Conservation (phyloP, 2,888 invertebrate genomes). For the Ptilodon capucinus region DNA sequence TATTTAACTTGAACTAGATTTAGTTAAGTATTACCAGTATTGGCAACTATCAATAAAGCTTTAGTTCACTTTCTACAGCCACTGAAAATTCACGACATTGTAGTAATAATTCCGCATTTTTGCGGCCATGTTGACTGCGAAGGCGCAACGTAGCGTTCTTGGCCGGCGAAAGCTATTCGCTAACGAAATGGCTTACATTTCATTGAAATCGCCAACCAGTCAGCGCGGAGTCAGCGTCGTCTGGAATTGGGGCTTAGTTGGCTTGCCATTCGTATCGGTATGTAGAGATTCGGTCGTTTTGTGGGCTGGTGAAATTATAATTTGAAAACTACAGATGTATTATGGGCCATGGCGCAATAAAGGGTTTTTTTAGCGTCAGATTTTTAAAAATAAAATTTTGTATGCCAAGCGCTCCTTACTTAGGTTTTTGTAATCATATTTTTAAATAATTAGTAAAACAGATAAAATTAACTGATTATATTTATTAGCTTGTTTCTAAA, state of each 20-base stretch:
- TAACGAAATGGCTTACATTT: conserved; percentile 44
- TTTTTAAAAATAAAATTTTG: too few relatives aligned
- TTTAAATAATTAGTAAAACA: too few relatives aligned
- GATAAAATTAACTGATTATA: too few relatives aligned
- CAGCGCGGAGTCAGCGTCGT: conserved; percentile 27
- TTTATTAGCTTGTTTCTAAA: too few relatives aligned
- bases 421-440: too few relatives aligned
- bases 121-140: conserved; percentile 10
- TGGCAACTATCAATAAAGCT: not conserved
- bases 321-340: not conserved
- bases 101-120: conserved; percentile 9
- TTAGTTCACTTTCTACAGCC: conserved; percentile 6
- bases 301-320: not conserved
- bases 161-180: conserved; percentile 28
- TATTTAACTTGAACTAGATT: too few relatives aligned
- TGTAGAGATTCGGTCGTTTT: not conserved
- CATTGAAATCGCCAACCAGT: conserved; percentile 34
- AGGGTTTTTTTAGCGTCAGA: too few relatives aligned
- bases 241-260: conserved; percentile 2
- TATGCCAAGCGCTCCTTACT: too few relatives aligned
- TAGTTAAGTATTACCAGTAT: too few relatives aligned
- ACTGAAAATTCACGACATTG: conserved; percentile 2
- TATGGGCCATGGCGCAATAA: too few relatives aligned
- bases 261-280: not conserved
- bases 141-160: conserved; percentile 10